Base-by-base conservation (phyloP, 2,888 invertebrate species). In the Isoperla grammatica region DNA sequence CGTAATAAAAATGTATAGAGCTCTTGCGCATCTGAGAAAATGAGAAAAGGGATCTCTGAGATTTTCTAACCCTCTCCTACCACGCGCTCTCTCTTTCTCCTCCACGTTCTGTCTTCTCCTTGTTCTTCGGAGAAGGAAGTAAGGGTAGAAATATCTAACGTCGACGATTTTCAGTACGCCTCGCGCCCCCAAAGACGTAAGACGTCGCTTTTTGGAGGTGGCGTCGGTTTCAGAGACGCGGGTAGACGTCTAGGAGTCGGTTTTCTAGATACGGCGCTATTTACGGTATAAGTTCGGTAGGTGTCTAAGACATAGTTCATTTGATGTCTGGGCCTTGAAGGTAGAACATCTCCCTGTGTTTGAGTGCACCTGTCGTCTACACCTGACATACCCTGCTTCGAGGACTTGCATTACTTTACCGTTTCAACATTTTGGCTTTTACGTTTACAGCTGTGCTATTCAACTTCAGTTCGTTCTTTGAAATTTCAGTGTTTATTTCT, bases 191-290 rank as follows among this genome's bases (percentile, higher is more conserved):
- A 56, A 49, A 59, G 56, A 61, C 61, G 61, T 56, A 59, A 59
- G 61, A 58, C 61, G 61, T 61, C 61, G 57, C 59, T 61, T 58
- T 58, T 59, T 29, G 59, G 61, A 56, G 61, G 54, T 46, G 61
- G 57, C 57, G 55, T 40, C 56, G 55, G 35, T 55, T 48, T 23
- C 17, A 39, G 15, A 37, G 37, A 37, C 53, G 39, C 39, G 39
- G 37, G n/a, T 35, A 2, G 9, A 5, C 37, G 53, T 53, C n/a
- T 53, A 37, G 35, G 53, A 15, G 39, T 53, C 39, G 39, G 35
- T 50, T n/a, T 29, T 3, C 29, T 35, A 8, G 6, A 5, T n/a
- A 22, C n/a, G 15, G 37, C n/a, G 50, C 29, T 50, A 50, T 50
- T 50, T 39, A 53, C 35, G 13, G 5, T 53, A 53, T 53, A 53